Conservation (phyloP, 1,140 invertebrate genomes). For the Heliothis virescens region DNA sequence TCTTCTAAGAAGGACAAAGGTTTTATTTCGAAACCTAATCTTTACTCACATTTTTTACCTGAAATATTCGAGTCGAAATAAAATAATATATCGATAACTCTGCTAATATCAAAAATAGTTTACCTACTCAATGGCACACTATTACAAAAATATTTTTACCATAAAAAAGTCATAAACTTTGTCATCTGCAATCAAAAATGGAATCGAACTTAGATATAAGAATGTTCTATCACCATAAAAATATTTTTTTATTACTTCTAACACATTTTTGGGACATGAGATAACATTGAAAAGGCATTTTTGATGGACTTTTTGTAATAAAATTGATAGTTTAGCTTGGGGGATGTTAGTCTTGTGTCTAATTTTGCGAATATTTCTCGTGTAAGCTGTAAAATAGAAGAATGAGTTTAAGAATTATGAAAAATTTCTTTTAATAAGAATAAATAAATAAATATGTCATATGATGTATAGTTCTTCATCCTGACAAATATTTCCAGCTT, state of each 20-base stretch:
- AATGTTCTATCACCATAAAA: conserved; percentile 25
- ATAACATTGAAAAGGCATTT: background rate
- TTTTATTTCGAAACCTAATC: no score
- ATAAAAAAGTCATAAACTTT: conserved; percentile 17
- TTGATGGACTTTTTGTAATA: conserved; percentile 3
- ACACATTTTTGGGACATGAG: conserved; percentile 19
- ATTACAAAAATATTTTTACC: conserved; percentile 5
- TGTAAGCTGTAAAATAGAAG: background rate
- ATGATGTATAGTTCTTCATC: background rate
- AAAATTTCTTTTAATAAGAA: no score
- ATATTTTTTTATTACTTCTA: conserved; percentile 11
- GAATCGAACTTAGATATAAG: conserved; percentile 7
- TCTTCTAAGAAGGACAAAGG: no score
- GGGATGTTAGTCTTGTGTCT: background rate
- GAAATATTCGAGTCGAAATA: background rate
- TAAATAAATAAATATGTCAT: no score
- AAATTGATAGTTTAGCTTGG: conserved; percentile 13
- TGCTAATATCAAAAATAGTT: background rate
- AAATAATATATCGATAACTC: background rate
- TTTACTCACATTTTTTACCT: no score
- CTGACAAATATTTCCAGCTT: no score
- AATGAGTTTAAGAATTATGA: no score
- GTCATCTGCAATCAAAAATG: conserved; percentile 26
- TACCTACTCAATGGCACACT: background rate
- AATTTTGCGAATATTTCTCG: background rate